Evolutionary conservation across 35 echinoderm and acorn worm genomes (phyloP).

Genomic region (Heliocidaris tuberculata): DNA sequence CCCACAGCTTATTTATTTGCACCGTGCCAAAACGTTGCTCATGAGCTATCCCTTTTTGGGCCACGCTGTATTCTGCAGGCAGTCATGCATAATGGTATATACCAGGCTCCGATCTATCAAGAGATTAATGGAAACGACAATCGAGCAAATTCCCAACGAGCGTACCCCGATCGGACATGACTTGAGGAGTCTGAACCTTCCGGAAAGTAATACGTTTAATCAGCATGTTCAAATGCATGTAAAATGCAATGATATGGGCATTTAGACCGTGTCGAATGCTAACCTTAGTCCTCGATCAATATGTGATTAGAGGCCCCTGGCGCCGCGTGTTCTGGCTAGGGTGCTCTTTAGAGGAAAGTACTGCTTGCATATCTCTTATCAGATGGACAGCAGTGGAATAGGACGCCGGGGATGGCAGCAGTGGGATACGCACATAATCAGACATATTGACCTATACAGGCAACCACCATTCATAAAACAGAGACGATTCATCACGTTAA

Average conservation of each 20-base stretch:
- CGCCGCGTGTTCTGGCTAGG: neutral
- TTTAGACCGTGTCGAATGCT: neutral
- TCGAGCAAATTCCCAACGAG: neutral
- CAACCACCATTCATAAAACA: neutral
- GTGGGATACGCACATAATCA: neutral
- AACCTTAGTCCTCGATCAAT: neutral
- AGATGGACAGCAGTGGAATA: neutral
- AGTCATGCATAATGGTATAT: neutral
- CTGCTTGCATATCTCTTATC: neutral
- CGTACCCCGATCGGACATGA: neutral
- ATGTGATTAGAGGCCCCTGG: neutral
- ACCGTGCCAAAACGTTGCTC: too few relatives aligned
- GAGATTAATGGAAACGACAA: neutral
- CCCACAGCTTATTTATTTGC: neutral
- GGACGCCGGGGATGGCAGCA: too few relatives aligned
- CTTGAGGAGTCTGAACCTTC: neutral
- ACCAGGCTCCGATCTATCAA: neutral
- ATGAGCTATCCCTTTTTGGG: neutral
- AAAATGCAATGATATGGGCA: neutral
- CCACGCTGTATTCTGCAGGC: neutral
- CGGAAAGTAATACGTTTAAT: neutral
- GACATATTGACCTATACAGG: neutral
- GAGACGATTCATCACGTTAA: too few relatives aligned
- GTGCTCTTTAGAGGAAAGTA: neutral
- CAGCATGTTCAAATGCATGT: neutral